phyloP scores from a whole-genome alignment of 2,888 invertebrate genomes.

The Cecidostiba fungosa region DNA sequence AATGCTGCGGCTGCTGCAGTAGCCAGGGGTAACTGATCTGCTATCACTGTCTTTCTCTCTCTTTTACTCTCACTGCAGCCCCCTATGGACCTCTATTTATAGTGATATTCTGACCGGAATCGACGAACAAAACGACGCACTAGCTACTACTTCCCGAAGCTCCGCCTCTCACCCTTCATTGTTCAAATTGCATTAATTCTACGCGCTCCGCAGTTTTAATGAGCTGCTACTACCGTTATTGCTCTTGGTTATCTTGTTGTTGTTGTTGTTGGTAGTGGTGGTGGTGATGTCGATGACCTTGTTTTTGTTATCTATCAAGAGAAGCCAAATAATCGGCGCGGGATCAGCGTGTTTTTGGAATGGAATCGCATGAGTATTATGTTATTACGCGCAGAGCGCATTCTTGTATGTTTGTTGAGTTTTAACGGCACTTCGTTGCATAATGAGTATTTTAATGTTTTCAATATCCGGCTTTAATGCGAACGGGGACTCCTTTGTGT shows the following conservation, averaged over 20 bases:
- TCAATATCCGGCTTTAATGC: neutral
- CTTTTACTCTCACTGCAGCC: neutral
- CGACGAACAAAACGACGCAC: neutral
- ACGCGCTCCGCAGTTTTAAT: conserved; percentile 11
- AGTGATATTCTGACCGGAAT: neutral
- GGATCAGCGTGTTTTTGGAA: conserved; percentile 7
- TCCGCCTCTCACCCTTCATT: neutral
- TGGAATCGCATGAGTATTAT: neutral
- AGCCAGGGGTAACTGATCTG: neutral
- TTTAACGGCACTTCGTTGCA: neutral
- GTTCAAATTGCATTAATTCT: conserved; percentile 24
- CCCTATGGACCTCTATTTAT: neutral
- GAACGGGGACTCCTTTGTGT: neutral
- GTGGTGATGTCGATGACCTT: neutral
- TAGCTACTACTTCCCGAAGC: neutral
- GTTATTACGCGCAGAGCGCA: neutral
- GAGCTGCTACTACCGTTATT: conserved; percentile 8
- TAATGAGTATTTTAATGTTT: neutral
- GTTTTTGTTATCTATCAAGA: neutral
- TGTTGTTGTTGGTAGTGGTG: neutral
- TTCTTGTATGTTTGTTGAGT: neutral
- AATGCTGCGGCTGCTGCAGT: conserved; percentile 9
- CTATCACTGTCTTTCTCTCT: neutral
- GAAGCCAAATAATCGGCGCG: neutral
- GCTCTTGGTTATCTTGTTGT: neutral